Conservation (phyloP, 2,113 vertebrate species). For the Heteronetta atricapilla region DNA sequence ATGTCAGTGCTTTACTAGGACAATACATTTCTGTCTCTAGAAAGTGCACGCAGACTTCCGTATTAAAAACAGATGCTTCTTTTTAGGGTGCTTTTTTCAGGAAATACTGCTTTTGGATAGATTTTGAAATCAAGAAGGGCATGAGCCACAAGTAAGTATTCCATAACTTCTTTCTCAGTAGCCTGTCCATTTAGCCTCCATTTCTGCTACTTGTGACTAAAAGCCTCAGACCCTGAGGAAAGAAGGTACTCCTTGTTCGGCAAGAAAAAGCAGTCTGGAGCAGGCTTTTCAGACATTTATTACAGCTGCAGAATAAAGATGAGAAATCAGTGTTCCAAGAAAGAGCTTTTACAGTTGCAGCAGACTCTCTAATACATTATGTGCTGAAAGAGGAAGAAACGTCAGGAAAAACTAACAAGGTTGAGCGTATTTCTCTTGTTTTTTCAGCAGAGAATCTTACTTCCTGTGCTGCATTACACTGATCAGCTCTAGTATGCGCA, state of each 20-base stretch:
- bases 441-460: neutral
- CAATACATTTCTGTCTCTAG: neutral
- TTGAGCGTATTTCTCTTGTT: neutral
- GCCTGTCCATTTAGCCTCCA: neutral
- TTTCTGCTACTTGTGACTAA: constrained; percentile 37
- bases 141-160: neutral
- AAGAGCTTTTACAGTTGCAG: constrained; percentile 21
- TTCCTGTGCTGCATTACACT: constrained; percentile 13
- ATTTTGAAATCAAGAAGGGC: neutral
- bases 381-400: constrained; percentile 8
- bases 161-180: neutral
- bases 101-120: neutral
- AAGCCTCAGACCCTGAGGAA: constrained; percentile 15
- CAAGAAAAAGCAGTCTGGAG: constrained; percentile 53
- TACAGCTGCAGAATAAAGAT: constrained; percentile 52
- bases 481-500: neutral
- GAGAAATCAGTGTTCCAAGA: constrained; percentile 53
- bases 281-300: constrained; percentile 33
- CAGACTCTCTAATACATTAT: neutral
- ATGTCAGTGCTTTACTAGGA: neutral
- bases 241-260: constrained; percentile 43
- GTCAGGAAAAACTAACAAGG: constrained; percentile 1
- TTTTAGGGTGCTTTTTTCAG: neutral
- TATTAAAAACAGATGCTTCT: neutral
- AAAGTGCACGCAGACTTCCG: neutral